These are phyloP conservation scores for Eulemur rufifrons DNA, from an alignment of 2,113 vertebrate species.

Conservation along the genomic window DNA sequence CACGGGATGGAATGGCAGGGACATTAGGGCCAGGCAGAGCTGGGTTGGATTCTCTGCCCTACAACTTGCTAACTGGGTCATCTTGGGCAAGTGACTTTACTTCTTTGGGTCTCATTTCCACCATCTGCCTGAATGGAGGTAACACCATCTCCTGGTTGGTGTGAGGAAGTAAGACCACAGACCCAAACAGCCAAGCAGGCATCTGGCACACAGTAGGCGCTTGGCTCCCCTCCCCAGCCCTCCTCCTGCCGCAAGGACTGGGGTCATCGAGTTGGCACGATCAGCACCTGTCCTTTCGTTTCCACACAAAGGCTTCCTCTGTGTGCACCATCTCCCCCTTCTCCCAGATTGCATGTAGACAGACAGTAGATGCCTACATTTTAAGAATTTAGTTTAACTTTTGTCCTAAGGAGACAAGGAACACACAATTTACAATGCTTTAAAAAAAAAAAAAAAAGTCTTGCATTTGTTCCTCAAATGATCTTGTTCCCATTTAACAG, in stretches of 20 bases:
- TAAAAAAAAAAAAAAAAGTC: background rate
- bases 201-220: too few relatives aligned
- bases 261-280: background rate
- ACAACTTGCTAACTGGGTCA: background rate
- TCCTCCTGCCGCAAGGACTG: background rate
- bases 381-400: background rate
- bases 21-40: background rate
- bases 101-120: background rate
- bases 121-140: background rate
- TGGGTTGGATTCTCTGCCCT: background rate
- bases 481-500: background rate
- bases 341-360: background rate
- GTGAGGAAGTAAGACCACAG: background rate
- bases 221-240: accelerated
- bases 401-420: background rate
- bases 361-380: background rate
- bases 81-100: background rate
- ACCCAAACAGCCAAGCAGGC: background rate
- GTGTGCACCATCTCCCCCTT: background rate
- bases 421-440: background rate
- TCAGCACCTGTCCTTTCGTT: background rate
- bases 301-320: background rate
- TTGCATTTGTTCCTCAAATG: background rate
- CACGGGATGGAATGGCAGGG: accelerated
- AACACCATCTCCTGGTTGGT: background rate